A percentile compares a stretch with the other conserved stretches of the same genome.
These are phyloP conservation scores for Melierax canorus DNA, from an alignment of 2,113 vertebrate genomes.

Conservation along the genomic window DNA sequence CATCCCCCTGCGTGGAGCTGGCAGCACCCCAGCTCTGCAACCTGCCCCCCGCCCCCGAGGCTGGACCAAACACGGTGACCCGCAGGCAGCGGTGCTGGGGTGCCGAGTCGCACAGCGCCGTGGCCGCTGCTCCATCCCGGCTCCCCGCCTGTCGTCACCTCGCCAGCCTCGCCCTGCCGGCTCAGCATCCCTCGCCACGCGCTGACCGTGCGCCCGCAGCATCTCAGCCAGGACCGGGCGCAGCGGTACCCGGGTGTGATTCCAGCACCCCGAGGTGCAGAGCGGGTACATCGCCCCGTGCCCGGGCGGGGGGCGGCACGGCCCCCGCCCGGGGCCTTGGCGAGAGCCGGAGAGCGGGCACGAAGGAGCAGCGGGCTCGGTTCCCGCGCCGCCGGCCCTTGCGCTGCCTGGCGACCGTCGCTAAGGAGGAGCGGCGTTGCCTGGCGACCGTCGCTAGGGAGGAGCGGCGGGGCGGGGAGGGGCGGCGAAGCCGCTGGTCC, in stretches of 20 bases:
- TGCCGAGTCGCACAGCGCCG: not conserved
- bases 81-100: not conserved
- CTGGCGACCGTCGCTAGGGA: conserved; percentile 30
- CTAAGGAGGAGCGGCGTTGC: conserved; percentile 61
- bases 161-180: not conserved
- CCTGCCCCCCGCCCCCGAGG: not conserved
- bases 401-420: conserved; percentile 56
- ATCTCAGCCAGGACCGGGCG: not conserved
- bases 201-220: rapidly evolving
- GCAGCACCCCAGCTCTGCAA: not conserved
- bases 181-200: not conserved
- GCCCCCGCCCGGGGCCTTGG: not conserved
- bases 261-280: no score
- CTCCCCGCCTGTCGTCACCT: not conserved
- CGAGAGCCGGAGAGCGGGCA: conserved; percentile 48
- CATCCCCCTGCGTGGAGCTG: not conserved
- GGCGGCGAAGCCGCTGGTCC: not conserved
- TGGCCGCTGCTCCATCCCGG: not conserved
- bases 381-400: conserved; percentile 52
- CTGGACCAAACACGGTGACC: not conserved
- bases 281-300: not conserved
- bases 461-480: not conserved
- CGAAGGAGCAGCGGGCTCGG: conserved; percentile 46
- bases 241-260: rapidly evolving
- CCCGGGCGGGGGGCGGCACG: not conserved